Conservation (phyloP, 2,797 vertebrate species). For the Amphiprion clarkii region DNA sequence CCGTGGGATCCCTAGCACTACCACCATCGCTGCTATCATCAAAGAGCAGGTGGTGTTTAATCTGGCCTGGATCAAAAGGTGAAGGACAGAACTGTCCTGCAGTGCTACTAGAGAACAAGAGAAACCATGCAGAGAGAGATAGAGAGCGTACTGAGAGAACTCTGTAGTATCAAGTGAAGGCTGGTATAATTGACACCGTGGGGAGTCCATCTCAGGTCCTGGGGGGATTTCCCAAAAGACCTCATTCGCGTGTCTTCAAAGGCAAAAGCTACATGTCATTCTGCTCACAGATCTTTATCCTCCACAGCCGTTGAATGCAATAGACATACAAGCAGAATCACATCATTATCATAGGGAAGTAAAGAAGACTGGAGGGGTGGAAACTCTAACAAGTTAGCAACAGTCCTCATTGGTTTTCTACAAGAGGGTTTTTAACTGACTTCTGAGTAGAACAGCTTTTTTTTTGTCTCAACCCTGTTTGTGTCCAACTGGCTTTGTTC, state of each 20-base stretch:
- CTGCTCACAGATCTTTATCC: slow-evolving; percentile 63
- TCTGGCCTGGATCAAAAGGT: slow-evolving; percentile 73
- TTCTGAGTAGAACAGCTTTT: slow-evolving; percentile 25
- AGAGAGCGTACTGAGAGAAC: slow-evolving; percentile 48
- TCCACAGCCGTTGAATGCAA: slow-evolving; percentile 38
- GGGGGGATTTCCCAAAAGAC: slow-evolving; percentile 58
- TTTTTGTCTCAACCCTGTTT: slow-evolving; percentile 45
- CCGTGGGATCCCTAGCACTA: slow-evolving; percentile 50
- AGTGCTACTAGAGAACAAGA: slow-evolving; percentile 51
- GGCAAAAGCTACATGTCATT: slow-evolving; percentile 64
- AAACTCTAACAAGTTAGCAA: slow-evolving; percentile 45
- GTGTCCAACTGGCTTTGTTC: slow-evolving; percentile 55
- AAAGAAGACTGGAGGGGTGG: slow-evolving; percentile 45
- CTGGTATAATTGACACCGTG: slow-evolving; percentile 80
- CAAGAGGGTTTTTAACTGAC: slow-evolving; percentile 39
- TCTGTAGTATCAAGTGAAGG: slow-evolving; percentile 34
- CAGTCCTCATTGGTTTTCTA: slow-evolving; percentile 45
- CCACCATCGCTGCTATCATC: slow-evolving; percentile 67
- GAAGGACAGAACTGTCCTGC: slow-evolving; percentile 69
- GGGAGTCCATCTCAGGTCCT: slow-evolving; percentile 75
- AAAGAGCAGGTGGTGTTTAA: slow-evolving; percentile 75
- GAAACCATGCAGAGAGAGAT: slow-evolving; percentile 55
- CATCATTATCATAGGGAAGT: slow-evolving; percentile 58
- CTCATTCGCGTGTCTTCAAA: slow-evolving; percentile 72
- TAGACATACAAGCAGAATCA: slow-evolving; percentile 49